Conservation (phyloP, 2,888 invertebrate genomes). For the Stenurella melanura region DNA sequence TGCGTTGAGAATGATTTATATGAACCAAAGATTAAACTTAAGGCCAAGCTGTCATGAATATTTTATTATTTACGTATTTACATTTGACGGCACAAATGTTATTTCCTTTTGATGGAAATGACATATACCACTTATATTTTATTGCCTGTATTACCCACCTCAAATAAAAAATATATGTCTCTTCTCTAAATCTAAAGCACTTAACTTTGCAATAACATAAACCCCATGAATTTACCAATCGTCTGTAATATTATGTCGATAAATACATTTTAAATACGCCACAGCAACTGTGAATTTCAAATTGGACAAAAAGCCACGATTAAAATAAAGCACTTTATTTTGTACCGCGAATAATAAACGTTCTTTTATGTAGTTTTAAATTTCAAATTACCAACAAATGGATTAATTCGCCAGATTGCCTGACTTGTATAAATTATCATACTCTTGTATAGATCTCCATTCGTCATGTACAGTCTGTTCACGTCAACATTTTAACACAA, state of each 20-base stretch:
- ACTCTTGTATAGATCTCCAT: neutral
- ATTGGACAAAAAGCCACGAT: neutral
- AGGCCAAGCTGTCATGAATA: too few relatives aligned
- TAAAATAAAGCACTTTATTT: slow-evolving; percentile 2
- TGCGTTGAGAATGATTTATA: too few relatives aligned
- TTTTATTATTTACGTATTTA: too few relatives aligned
- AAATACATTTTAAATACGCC: neutral
- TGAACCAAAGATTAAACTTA: too few relatives aligned
- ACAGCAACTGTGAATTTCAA: neutral
- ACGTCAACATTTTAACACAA: neutral
- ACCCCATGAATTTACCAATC: neutral
- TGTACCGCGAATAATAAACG: slow-evolving; percentile 1
- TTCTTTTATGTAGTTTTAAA: slow-evolving; percentile 7
- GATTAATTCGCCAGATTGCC: slow-evolving; percentile 2
- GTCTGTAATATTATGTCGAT: neutral
- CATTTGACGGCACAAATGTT: too few relatives aligned
- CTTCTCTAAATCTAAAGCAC: neutral
- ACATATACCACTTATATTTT: too few relatives aligned
- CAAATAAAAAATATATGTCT: neutral
- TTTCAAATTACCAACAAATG: slow-evolving; percentile 7
- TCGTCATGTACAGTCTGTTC: slow-evolving; percentile 7
- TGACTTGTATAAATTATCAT: slow-evolving; percentile 2
- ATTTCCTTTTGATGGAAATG: too few relatives aligned
- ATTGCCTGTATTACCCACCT: too few relatives aligned
- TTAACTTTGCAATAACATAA: neutral